Percentiles rank a stretch among this genome's conserved stretches.
phyloP scores from a whole-genome alignment of 2,113 vertebrate genomes.

The Perognathus longimembris region DNA sequence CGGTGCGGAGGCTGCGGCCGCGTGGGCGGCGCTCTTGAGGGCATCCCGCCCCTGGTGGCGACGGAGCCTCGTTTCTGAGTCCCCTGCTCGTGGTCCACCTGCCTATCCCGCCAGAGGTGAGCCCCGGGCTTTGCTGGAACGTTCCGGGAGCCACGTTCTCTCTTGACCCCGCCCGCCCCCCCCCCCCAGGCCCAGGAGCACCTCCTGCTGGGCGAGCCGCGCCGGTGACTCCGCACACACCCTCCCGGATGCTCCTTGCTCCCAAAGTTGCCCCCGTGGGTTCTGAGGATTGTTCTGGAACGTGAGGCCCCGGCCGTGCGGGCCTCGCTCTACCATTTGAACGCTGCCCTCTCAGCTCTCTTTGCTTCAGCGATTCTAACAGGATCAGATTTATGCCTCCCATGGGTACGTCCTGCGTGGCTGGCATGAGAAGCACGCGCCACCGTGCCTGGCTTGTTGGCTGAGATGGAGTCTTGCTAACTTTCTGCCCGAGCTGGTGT shows the following conservation, averaged over 20 bases:
- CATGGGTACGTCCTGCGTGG: too few species aligned
- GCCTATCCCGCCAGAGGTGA: not conserved
- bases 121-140: rapidly evolving
- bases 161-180: not conserved
- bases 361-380: too few species aligned
- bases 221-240: rapidly evolving
- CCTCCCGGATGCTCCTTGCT: not conserved
- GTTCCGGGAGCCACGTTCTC: not conserved
- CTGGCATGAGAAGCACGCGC: too few species aligned
- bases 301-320: not conserved
- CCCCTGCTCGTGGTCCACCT: rapidly evolving
- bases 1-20: not conserved
- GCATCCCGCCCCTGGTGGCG: not conserved
- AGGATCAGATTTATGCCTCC: too few species aligned
- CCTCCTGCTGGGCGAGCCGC: rapidly evolving
- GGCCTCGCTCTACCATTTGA: too few species aligned
- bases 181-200: rapidly evolving
- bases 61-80: not conserved
- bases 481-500: too few species aligned
- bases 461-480: too few species aligned
- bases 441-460: too few species aligned
- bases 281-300: not conserved
- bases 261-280: not conserved
- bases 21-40: too few species aligned
- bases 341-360: too few species aligned